These are phyloP conservation scores for Osmoderma eremita DNA, from an alignment of 2,888 invertebrate genomes.

Conservation along the genomic window DNA sequence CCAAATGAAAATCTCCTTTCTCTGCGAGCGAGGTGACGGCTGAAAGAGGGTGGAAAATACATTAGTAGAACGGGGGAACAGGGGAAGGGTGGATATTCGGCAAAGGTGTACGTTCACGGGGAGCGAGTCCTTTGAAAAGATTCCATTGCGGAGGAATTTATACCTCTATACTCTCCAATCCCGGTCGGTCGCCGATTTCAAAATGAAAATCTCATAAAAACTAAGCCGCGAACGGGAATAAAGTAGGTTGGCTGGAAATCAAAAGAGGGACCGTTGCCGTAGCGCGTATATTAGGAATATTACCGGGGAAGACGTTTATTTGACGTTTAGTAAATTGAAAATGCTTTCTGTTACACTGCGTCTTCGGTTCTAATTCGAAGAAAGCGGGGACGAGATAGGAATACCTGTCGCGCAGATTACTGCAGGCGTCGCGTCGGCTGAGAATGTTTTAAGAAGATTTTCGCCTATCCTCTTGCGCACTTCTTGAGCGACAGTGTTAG, in stretches of 20 bases:
- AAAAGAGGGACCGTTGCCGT: slow-evolving; percentile 15
- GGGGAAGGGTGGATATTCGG: slow-evolving; percentile 21
- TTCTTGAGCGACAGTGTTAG: no score
- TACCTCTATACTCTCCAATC: slow-evolving; percentile 30
- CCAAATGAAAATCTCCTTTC: slow-evolving; percentile 30
- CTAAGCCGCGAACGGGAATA: slow-evolving; percentile 25
- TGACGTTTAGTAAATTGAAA: slow-evolving; percentile 37
- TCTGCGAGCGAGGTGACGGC: slow-evolving; percentile 20
- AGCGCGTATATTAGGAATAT: slow-evolving; percentile 35
- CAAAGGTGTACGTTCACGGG: slow-evolving; percentile 23
- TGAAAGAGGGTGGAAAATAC: slow-evolving; percentile 29
- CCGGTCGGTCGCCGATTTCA: slow-evolving; percentile 27
- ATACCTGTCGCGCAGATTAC: slow-evolving; percentile 3
- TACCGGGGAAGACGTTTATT: slow-evolving; percentile 28
- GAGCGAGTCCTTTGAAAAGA: slow-evolving; percentile 22
- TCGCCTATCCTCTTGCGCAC: no score
- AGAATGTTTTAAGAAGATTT: no score
- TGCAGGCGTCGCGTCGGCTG: no score
- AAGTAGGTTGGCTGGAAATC: slow-evolving; percentile 32
- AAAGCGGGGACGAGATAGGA: slow-evolving; percentile 11
- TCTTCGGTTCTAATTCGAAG: slow-evolving; percentile 26
- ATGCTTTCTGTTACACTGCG: slow-evolving; percentile 32
- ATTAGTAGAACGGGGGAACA: slow-evolving; percentile 19
- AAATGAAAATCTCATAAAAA: slow-evolving; percentile 37
- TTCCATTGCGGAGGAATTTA: slow-evolving; percentile 31